phyloP scores from a whole-genome alignment of 2,797 vertebrate species.

The Pelochelys cantorii region DNA sequence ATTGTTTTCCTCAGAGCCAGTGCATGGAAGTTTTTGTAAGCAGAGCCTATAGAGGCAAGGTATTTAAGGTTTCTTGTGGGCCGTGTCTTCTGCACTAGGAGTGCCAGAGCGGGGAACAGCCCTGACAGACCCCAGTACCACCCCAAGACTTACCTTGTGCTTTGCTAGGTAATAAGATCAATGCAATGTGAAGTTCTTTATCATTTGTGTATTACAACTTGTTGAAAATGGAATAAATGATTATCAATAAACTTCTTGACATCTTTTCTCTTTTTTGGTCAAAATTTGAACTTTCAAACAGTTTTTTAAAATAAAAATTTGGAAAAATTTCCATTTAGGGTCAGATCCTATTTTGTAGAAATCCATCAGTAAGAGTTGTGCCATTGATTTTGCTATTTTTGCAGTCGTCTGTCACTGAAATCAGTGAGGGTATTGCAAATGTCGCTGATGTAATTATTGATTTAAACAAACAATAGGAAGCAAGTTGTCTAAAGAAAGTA shows the following conservation, averaged over 20 bases:
- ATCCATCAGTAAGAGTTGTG: background rate
- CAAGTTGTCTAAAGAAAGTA: background rate
- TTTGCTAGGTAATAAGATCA: background rate
- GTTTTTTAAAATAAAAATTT: background rate
- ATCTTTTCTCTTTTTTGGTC: background rate
- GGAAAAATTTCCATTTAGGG: background rate
- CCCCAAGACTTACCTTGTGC: background rate
- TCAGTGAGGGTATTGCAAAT: background rate
- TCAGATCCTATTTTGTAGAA: background rate
- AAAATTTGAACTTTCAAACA: background rate
- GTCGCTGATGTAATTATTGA: background rate
- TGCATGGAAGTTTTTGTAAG: too few relatives aligned
- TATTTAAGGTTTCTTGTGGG: too few relatives aligned
- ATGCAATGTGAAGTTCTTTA: background rate
- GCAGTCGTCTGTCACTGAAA: too few relatives aligned
- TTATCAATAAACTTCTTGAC: background rate
- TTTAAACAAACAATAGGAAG: background rate
- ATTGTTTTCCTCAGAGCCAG: too few relatives aligned
- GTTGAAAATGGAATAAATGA: background rate
- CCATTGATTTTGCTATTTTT: background rate
- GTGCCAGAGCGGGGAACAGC: too few relatives aligned
- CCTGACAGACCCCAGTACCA: background rate
- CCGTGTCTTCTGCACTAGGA: too few relatives aligned
- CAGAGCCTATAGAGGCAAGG: too few relatives aligned
- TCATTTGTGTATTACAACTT: background rate